Percentiles rank a stretch among this genome's conserved stretches.
phyloP scores from a whole-genome alignment of 2,797 vertebrate species.

The Chelmon rostratus region DNA sequence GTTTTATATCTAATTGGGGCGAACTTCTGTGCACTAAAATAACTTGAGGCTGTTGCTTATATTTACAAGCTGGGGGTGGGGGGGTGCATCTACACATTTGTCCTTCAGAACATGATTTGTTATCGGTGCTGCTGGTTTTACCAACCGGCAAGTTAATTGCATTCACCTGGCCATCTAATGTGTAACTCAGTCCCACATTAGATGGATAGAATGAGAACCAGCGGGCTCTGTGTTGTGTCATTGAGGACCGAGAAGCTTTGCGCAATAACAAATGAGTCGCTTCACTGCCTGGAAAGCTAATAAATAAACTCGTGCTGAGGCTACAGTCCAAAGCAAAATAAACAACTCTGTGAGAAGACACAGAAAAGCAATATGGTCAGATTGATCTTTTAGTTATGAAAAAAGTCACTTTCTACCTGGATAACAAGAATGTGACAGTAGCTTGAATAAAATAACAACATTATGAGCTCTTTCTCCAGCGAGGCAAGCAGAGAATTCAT shows the following conservation, averaged over 20 bases:
- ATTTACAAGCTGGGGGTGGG: not conserved
- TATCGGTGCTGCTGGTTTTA: conserved; percentile 46
- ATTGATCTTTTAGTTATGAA: conserved; percentile 43
- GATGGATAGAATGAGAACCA: conserved; percentile 60
- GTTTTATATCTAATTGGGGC: conserved; percentile 16
- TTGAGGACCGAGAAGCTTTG: conserved; percentile 45
- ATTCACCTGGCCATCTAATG: conserved; percentile 62
- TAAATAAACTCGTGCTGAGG: conserved; percentile 60
- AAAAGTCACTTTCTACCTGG: conserved; percentile 41
- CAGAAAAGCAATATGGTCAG: conserved; percentile 17
- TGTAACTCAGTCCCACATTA: conserved; percentile 61
- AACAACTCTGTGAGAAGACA: conserved; percentile 53
- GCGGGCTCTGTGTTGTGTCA: conserved; percentile 36
- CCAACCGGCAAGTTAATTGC: conserved; percentile 56
- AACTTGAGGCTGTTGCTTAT: conserved; percentile 1
- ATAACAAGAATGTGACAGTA: conserved; percentile 38
- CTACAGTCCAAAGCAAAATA: conserved; percentile 51
- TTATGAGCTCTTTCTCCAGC: conserved; percentile 42
- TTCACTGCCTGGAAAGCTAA: conserved; percentile 49
- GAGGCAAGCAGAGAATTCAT: conserved; percentile 27
- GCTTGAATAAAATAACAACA: conserved; percentile 43
- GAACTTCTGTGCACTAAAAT: conserved; percentile 13
- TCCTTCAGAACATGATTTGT: conserved; percentile 42
- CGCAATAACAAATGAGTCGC: conserved; percentile 36
- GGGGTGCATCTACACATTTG: conserved; percentile 24